Conservation (phyloP, 2,797 vertebrate species). For the Xyrichtys novacula region DNA sequence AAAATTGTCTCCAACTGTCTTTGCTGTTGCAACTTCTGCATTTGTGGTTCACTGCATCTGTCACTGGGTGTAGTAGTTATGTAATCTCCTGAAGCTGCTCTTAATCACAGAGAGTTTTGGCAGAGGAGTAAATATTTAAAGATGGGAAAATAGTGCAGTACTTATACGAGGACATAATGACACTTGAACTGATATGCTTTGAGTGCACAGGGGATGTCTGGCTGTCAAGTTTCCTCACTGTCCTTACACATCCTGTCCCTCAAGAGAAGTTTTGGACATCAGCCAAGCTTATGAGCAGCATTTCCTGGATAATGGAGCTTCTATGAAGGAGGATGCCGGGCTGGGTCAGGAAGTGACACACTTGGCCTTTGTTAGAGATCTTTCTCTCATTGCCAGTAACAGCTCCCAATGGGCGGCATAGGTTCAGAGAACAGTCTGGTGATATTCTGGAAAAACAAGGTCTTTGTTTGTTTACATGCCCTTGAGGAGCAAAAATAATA, state of each 20-base stretch:
- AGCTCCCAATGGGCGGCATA: slow-evolving; percentile 38
- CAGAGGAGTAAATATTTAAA: slow-evolving; percentile 42
- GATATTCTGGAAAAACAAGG: slow-evolving; percentile 37
- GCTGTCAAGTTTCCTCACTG: slow-evolving; percentile 17
- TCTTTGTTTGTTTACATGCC: slow-evolving; percentile 59
- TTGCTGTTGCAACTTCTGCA: slow-evolving; percentile 39
- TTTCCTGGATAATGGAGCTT: slow-evolving; percentile 54
- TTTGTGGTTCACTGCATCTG: slow-evolving; percentile 25
- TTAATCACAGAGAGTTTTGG: neutral
- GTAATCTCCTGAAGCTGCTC: slow-evolving; percentile 26
- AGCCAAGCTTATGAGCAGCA: slow-evolving; percentile 32
- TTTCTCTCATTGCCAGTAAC: slow-evolving; percentile 61
- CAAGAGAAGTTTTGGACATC: slow-evolving; percentile 24
- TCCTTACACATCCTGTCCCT: slow-evolving; percentile 18
- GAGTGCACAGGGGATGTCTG: slow-evolving; percentile 33
- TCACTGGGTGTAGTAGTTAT: slow-evolving; percentile 21
- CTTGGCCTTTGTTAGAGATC: slow-evolving; percentile 68
- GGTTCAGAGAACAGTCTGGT: slow-evolving; percentile 52
- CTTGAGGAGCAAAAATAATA: slow-evolving; percentile 50
- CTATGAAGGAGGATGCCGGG: slow-evolving; percentile 53
- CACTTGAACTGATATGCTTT: slow-evolving; percentile 22
- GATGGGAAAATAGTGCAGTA: neutral
- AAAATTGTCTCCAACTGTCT: slow-evolving; percentile 2
- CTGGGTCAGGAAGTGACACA: slow-evolving; percentile 71
- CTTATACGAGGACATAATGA: slow-evolving; percentile 40